Conservation (phyloP, 2,113 vertebrate species). For the Oenanthe oenanthe region DNA sequence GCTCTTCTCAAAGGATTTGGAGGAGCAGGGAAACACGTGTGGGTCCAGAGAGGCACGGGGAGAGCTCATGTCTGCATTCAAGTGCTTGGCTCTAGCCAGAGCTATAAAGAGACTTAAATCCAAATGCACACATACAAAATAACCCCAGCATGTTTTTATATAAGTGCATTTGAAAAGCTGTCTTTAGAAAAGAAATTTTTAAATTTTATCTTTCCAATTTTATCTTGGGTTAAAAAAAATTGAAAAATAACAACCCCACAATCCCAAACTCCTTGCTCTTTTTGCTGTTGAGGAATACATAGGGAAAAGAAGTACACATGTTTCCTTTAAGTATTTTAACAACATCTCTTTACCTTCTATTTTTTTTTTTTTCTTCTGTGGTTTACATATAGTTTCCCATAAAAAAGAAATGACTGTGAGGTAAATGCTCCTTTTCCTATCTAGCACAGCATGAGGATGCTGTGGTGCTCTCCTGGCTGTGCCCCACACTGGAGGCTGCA, state of each 20-base stretch:
- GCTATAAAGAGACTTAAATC: background rate
- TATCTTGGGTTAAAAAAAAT: accelerated
- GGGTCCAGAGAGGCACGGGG: background rate
- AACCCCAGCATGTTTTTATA: background rate
- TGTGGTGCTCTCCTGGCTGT: background rate
- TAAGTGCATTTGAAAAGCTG: background rate
- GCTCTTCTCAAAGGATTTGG: background rate
- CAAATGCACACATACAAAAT: background rate
- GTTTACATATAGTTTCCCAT: background rate
- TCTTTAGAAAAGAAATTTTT: background rate
- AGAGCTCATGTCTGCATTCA: background rate
- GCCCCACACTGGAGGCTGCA: background rate
- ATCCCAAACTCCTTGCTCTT: background rate
- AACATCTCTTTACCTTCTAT: background rate
- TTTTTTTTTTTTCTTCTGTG: background rate
- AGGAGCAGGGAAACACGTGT: background rate
- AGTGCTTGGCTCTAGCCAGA: background rate
- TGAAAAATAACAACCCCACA: background rate
- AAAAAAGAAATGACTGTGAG: background rate
- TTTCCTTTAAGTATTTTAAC: background rate
- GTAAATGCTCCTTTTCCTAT: background rate
- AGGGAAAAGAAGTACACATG: accelerated
- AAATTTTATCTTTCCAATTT: background rate
- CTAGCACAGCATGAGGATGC: background rate
- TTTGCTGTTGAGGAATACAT: background rate